Conservation (phyloP, 2,113 vertebrate genomes). For the Neolamprologus toae region DNA sequence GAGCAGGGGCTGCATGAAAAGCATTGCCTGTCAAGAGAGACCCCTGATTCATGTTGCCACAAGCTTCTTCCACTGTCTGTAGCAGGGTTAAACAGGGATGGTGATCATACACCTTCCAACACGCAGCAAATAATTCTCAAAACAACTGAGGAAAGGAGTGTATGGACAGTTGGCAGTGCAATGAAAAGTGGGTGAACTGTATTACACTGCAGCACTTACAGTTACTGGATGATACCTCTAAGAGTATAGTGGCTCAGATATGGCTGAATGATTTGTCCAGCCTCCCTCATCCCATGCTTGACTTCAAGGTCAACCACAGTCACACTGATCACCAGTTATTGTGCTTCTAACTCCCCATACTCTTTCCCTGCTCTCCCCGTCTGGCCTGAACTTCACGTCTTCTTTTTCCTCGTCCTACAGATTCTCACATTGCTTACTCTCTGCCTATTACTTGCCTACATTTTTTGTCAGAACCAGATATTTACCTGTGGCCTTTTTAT, state of each 20-base stretch:
- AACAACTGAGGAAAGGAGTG: neutral
- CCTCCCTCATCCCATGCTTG: neutral
- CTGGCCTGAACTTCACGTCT: neutral
- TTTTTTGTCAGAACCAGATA: neutral
- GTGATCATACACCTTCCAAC: neutral
- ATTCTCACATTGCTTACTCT: neutral
- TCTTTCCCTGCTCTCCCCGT: neutral
- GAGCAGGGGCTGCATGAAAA: neutral
- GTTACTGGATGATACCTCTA: neutral
- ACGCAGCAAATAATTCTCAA: neutral
- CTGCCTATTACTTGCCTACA: neutral
- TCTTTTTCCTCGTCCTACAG: neutral
- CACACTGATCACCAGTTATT: neutral
- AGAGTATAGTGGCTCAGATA: neutral
- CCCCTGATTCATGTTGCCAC: neutral
- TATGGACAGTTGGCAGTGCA: neutral
- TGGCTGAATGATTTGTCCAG: neutral
- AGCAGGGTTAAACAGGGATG: neutral
- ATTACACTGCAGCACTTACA: neutral
- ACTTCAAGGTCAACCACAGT: neutral
- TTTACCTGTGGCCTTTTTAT: neutral
- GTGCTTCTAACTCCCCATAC: neutral
- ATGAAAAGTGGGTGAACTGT: neutral
- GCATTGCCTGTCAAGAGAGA: neutral
- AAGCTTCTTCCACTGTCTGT: neutral